phyloP scores from a whole-genome alignment of 2,113 vertebrate species.

The pig (Sus scrofa) region DNA sequence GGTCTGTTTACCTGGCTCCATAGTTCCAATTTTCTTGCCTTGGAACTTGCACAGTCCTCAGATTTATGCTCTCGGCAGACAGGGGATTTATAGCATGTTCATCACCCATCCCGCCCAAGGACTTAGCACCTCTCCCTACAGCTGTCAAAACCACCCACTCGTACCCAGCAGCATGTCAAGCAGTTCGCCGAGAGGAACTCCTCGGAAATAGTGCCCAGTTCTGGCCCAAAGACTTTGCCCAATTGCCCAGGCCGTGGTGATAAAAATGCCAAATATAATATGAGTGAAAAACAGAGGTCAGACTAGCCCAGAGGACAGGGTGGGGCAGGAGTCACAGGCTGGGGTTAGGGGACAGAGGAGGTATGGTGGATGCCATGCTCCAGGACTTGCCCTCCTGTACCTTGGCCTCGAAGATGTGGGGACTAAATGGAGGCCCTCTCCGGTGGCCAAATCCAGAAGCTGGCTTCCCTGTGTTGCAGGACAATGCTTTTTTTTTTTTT shows the following conservation, averaged over 20 bases:
- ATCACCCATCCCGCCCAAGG: conserved; percentile 60
- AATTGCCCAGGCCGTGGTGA: conserved; percentile 64
- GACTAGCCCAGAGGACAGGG: conserved; percentile 35
- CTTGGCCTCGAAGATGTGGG: background rate
- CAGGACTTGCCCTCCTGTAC: background rate
- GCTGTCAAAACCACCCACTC: conserved; percentile 83
- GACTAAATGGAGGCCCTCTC: background rate
- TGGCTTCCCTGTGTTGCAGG: background rate
- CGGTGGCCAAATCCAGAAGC: background rate
- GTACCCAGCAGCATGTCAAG: conserved; percentile 63
- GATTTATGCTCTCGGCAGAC: conserved; percentile 67
- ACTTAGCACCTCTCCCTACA: conserved; percentile 74
- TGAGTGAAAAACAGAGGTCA: conserved; percentile 78
- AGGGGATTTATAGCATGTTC: conserved; percentile 76
- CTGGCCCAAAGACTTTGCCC: conserved; percentile 60
- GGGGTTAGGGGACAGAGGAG: background rate
- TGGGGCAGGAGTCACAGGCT: background rate
- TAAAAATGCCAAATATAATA: conserved; percentile 71
- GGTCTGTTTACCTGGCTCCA: conserved; percentile 71
- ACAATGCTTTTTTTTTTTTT: background rate
- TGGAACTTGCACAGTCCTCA: conserved; percentile 47
- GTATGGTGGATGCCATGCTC: background rate
- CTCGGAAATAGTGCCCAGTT: conserved; percentile 63
- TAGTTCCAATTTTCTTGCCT: conserved; percentile 61
- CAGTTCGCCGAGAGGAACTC: conserved; percentile 52